Conservation (phyloP, 2,888 invertebrate genomes). For the Stenurella melanura region DNA sequence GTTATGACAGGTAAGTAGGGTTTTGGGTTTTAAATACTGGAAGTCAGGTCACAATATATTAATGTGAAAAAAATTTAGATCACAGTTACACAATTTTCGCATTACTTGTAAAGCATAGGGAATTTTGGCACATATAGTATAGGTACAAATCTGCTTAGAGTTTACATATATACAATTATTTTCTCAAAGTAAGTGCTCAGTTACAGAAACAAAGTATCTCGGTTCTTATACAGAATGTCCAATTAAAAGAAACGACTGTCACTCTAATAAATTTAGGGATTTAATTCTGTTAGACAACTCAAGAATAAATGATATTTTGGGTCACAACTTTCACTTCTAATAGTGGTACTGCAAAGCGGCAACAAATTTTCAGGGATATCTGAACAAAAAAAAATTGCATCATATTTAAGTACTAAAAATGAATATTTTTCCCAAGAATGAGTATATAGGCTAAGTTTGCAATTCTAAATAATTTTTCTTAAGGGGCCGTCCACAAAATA, state of each 20-base stretch:
- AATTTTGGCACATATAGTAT: constrained; percentile 46
- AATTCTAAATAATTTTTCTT: too few species aligned
- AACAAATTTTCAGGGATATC: too few species aligned
- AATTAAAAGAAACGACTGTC: not conserved
- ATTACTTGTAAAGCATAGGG: constrained; percentile 35
- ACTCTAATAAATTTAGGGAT: not conserved
- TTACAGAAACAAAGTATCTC: too few species aligned
- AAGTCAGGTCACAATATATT: constrained; percentile 36
- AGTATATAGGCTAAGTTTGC: too few species aligned
- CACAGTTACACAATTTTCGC: constrained; percentile 44
- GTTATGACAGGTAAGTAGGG: constrained; percentile 36
- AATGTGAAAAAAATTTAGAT: constrained; percentile 39
- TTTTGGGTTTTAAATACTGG: constrained; percentile 33
- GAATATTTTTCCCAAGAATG: too few species aligned
- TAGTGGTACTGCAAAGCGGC: too few species aligned
- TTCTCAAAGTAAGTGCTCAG: not conserved
- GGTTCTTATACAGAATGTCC: not conserved
- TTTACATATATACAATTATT: not conserved
- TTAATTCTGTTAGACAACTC: too few species aligned
- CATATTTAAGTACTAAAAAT: too few species aligned
- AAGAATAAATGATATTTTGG: too few species aligned
- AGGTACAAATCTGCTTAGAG: constrained; percentile 23
- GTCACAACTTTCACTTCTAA: too few species aligned
- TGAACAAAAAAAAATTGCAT: too few species aligned
- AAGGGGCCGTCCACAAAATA: too few species aligned